Evolutionary conservation across 1,140 invertebrate genomes (phyloP).

Genomic region (Maniola jurtina): DNA sequence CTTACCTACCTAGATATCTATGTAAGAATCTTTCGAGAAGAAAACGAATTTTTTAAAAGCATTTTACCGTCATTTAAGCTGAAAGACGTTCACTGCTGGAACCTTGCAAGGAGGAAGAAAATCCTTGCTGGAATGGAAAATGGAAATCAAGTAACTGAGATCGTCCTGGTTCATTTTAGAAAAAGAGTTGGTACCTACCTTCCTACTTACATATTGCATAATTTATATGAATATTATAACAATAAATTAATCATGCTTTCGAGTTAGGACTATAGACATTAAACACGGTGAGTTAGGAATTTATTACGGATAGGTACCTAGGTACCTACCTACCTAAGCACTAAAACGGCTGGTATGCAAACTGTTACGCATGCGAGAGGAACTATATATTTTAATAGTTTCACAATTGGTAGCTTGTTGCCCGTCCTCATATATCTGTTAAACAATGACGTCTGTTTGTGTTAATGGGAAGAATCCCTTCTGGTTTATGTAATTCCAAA

Average conservation of each 20-base stretch:
- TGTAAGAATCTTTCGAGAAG: too few species aligned
- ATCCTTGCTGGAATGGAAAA: too few species aligned
- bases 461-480: constrained; percentile 2
- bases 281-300: not conserved
- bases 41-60: too few species aligned
- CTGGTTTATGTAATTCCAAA: not conserved
- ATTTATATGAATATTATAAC: too few species aligned
- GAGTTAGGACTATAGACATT: not conserved
- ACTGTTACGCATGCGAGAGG: constrained; percentile 1
- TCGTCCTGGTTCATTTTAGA: too few species aligned
- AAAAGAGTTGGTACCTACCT: too few species aligned
- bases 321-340: not conserved
- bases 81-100: too few species aligned
- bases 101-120: too few species aligned
- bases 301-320: not conserved
- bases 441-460: constrained; percentile 19
- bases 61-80: too few species aligned
- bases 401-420: constrained; percentile 14
- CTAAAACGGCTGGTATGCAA: constrained; percentile 14
- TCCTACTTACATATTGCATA: too few species aligned
- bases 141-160: too few species aligned
- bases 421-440: constrained; percentile 13
- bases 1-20: too few species aligned
- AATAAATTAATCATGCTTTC: not conserved
- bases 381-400: constrained; percentile 15